Base-by-base conservation (phyloP, 2,113 vertebrate species). In the Tricholaema leucomelas region DNA sequence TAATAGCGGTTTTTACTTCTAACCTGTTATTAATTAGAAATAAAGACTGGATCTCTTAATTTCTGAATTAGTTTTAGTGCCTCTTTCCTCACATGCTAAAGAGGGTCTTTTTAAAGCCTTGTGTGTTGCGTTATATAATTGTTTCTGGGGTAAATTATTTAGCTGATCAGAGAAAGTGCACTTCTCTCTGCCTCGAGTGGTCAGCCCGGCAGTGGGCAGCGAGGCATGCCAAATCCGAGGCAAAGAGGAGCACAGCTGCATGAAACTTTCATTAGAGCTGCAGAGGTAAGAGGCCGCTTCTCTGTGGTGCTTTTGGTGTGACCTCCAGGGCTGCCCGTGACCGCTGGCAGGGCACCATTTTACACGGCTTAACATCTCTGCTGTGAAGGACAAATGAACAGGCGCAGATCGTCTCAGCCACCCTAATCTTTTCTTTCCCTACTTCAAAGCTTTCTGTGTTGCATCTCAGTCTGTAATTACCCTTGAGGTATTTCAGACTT, bases 11-110 rank as follows among this genome's bases (percentile, higher is more conserved):
- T 96, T 97, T 97, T 96, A 95, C 91, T 96, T 96, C 96, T 96
- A 97, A 97, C 96, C 94, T 97, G 91, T 97, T 97, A 97, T 97
- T 97, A 97, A 97, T 97, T 97, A 96, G 96, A 97, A 97, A 96
- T 93, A 92, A 94, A 94, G 96, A 87, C 94, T 88, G 88, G 61
- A 75, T 93, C 73, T 95, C 96, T 93, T 81, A 1, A 81, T 85
- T 95, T 97, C 92, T 91, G 93, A 94, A 85, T 93, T 89, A 96
- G 88, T 90, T 96, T 94, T 94, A 67, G 85, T 91, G 87, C 72
- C 79, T 85, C 44, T 89, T 90, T 72, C 58, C 81, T 38, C 40
- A 21, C 95, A 87, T 80, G 87, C 88, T 40, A 33, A 91, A 94
- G 88, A 97, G 88, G 71, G 69, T 74, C 70, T 70, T 75, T n/a